phyloP scores from a whole-genome alignment of 2,797 vertebrate species.

The Phoxinus dragarum region DNA sequence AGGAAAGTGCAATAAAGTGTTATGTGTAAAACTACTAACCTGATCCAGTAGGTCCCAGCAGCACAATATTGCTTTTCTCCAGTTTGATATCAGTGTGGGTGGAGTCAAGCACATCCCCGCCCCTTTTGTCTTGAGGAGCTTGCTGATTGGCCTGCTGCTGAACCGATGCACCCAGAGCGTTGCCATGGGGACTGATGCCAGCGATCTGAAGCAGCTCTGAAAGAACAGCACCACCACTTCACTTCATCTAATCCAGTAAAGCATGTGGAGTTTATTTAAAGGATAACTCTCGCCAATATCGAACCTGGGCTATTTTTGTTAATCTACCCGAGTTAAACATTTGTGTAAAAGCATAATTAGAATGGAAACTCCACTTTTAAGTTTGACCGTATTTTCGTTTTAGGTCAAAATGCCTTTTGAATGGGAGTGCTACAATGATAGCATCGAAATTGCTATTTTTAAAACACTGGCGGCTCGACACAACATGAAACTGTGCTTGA shows the following conservation, averaged over 20 bases:
- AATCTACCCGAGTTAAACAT: too few species aligned
- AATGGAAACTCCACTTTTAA: too few species aligned
- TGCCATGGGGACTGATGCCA: slow-evolving; percentile 95
- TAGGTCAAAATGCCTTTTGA: too few species aligned
- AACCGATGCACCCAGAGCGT: slow-evolving; percentile 93
- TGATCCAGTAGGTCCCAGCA: slow-evolving; percentile 97
- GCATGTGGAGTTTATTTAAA: neutral
- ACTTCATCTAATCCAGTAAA: neutral
- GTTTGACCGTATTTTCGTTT: too few species aligned
- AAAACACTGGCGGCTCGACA: too few species aligned
- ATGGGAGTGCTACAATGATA: too few species aligned
- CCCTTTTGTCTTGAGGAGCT: slow-evolving; percentile 90
- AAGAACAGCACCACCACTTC: slow-evolving; percentile 49
- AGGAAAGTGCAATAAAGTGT: neutral
- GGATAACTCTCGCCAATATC: too few species aligned
- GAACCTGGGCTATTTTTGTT: too few species aligned
- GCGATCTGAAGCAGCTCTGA: slow-evolving; percentile 95
- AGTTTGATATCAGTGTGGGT: slow-evolving; percentile 90
- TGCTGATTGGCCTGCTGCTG: slow-evolving; percentile 95
- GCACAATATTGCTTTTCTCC: slow-evolving; percentile 98
- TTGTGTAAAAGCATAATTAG: too few species aligned
- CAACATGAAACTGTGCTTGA: too few species aligned
- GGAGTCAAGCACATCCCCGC: slow-evolving; percentile 94
- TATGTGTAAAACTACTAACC: slow-evolving; percentile 72
- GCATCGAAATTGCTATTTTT: too few species aligned